Base-by-base conservation (phyloP, 1,140 invertebrate genomes). In the Ditylenchus dipsaci region DNA sequence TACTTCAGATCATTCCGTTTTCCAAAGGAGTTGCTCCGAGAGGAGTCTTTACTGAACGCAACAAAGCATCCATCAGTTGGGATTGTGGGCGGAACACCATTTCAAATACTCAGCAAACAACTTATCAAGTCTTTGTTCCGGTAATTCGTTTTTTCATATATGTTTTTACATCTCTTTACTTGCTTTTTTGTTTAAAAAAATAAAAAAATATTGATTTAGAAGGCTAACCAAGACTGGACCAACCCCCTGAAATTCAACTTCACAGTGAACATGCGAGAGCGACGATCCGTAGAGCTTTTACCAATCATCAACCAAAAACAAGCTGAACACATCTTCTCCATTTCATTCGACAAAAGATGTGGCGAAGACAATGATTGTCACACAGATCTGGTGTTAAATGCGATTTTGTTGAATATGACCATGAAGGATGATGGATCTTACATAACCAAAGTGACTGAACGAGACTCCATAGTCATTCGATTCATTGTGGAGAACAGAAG, bases 231-330 rank as follows among this genome's bases (percentile, higher is more conserved):
- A 47, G 78, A 79, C 63, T 81, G 80, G 80, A 69, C 81, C 15
- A 81, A 81, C 63, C 75, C 80, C 0, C 47, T 81, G 3, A 76
- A 67, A n/a, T 81, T 81, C 49, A 76, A 78, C 33, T 81, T 81
- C 45, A 72, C 78, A 45, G 74, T 81, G 21, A 33, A 42, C 15
- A 74, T 81, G 29, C 5, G 27, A 30, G 42, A 26, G 13, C 62
- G 47, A 19, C 71, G 30, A 13, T 42, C 42, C 45, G 1, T 27
- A 19, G 33, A 29, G 8, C 19, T 67, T 38, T 23, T 60, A 26
- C 69, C 69, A 5, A 33, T 71, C 17, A 43, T 71, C 49, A 71
- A 45, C 47, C 43, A 27, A 59, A 8, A 45, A 1, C 68, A 63
- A 17, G 45, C 30, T 15, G 53, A 61, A n/a, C 68, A 80, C 53